A percentile compares a stretch with the other conserved stretches of the same genome.
These are phyloP conservation scores for Gobiocypris rarus DNA, from an alignment of 2,113 vertebrate species.

Conservation along the genomic window DNA sequence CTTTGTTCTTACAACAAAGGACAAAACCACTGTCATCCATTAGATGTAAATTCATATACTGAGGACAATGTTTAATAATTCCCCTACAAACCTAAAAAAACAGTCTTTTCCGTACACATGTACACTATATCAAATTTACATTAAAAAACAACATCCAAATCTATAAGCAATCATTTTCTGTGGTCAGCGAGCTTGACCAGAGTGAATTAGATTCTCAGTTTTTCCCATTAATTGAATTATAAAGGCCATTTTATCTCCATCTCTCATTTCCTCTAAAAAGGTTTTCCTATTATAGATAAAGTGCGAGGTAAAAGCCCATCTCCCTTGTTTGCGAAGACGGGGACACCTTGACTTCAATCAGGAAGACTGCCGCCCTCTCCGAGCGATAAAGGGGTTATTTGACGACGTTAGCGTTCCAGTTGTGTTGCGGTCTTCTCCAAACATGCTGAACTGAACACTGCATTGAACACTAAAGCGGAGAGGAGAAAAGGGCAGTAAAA, in stretches of 20 bases:
- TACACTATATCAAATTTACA: neutral
- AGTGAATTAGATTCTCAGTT: slow-evolving; percentile 18
- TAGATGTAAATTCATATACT: slow-evolving; percentile 42
- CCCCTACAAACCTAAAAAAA: neutral
- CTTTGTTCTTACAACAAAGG: slow-evolving; percentile 49
- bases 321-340: slow-evolving; percentile 40
- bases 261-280: slow-evolving; percentile 52
- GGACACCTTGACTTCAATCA: slow-evolving; percentile 46
- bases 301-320: slow-evolving; percentile 11
- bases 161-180: slow-evolving; percentile 17
- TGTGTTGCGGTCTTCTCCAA: slow-evolving; percentile 12
- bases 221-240: slow-evolving; percentile 59
- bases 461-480: slow-evolving; percentile 19
- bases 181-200: neutral
- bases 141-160: neutral
- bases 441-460: neutral
- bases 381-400: slow-evolving; percentile 37
- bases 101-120: neutral
- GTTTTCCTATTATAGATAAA: slow-evolving; percentile 59
- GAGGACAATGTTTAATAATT: slow-evolving; percentile 8
- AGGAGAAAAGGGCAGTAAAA: slow-evolving; percentile 37
- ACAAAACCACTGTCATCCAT: slow-evolving; percentile 49
- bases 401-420: neutral
- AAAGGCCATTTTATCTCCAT: slow-evolving; percentile 54
- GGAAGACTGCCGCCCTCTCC: neutral